phyloP scores from a whole-genome alignment of 2,797 vertebrate genomes.

The Lagorchestes hirsutus region DNA sequence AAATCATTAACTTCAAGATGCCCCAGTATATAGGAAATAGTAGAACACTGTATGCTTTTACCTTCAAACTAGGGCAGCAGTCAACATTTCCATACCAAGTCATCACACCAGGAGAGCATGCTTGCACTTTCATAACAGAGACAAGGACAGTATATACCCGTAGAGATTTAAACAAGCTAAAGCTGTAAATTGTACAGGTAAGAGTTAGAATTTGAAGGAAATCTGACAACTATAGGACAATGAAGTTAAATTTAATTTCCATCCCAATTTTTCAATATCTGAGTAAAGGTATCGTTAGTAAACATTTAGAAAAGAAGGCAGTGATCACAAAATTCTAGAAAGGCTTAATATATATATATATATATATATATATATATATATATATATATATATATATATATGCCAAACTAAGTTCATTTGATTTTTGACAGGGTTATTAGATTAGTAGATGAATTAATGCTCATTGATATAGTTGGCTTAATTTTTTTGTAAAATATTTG shows the following conservation, averaged over 20 bases:
- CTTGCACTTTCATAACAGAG: not conserved
- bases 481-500: not conserved
- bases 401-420: not conserved
- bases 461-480: not conserved
- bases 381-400: no score
- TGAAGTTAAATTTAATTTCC: not conserved
- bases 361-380: no score
- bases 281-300: not conserved
- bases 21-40: not conserved
- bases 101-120: not conserved
- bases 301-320: not conserved
- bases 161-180: not conserved
- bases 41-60: not conserved
- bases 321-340: not conserved
- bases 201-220: not conserved
- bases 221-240: not conserved
- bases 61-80: not conserved
- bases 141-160: not conserved
- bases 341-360: not conserved
- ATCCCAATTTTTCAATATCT: not conserved
- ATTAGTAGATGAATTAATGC: not conserved
- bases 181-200: not conserved
- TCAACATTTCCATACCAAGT: not conserved
- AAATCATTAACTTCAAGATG: not conserved
- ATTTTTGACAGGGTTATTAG: not conserved